Conservation (phyloP, 1,140 invertebrate species). For the Eriocheir sinensis region DNA sequence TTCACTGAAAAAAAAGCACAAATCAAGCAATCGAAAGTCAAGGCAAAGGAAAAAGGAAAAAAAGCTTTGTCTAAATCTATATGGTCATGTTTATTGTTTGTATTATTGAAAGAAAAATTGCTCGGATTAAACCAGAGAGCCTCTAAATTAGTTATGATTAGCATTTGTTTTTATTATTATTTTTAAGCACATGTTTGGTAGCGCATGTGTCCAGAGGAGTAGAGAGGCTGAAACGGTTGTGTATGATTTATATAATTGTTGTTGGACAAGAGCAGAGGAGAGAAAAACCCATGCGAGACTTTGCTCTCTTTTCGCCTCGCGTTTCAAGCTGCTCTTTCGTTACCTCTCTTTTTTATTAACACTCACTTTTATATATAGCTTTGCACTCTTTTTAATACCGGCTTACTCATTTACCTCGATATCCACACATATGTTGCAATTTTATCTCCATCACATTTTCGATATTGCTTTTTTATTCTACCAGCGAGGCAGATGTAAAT, state of each 20-base stretch:
- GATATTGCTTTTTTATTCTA: neutral
- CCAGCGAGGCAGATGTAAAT: neutral
- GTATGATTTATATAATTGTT: neutral
- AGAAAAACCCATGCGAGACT: neutral
- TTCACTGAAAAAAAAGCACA: too few species aligned
- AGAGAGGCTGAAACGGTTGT: neutral
- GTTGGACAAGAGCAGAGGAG: neutral
- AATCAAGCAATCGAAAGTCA: too few species aligned
- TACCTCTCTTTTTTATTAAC: neutral
- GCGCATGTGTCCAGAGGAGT: neutral
- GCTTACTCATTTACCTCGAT: neutral
- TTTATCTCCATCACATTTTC: neutral
- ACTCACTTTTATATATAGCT: neutral
- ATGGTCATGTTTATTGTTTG: too few species aligned
- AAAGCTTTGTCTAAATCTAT: too few species aligned
- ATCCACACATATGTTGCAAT: neutral
- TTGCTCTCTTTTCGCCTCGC: neutral
- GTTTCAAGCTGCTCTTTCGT: neutral
- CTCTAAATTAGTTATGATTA: neutral
- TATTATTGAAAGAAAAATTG: too few species aligned
- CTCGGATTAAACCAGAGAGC: neutral
- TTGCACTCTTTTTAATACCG: neutral
- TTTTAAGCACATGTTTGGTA: neutral
- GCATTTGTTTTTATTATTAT: neutral
- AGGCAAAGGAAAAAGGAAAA: too few species aligned